Base-by-base conservation (phyloP, 2,888 invertebrate genomes). In the Caenorhabditis sp. region DNA sequence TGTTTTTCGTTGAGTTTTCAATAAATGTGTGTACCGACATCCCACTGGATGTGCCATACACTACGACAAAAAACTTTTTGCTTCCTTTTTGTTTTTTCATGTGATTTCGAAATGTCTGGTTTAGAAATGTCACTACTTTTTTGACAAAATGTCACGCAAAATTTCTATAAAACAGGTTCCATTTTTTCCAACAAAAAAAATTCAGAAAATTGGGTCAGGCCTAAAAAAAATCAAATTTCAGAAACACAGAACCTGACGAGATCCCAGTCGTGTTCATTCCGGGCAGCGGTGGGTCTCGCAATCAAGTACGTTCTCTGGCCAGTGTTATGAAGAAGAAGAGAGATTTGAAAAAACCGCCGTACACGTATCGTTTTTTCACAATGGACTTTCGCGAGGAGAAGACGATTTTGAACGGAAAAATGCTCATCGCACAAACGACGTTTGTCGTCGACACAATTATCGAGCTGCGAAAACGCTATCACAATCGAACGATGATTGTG, bases 181-280 rank as follows among this genome's bases (percentile, higher is more conserved):
- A n/a, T n/a, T n/a, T n/a, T n/a, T n/a, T n/a, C n/a, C n/a, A n/a
- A n/a, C n/a, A n/a, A n/a, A n/a, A n/a, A n/a, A n/a, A n/a, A n/a
- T n/a, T n/a, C n/a, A 31, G 31, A 31, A 10, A 31, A 10, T 10
- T 6, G 10, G 31, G 43, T 43, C 17, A 43, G 43, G 14, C 2
- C 14, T 43, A 43, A 19, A 53, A 21, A 50, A 50, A 50, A 50
- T 21, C 21, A 53, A n/a, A 24, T 21, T 60, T 43, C 26, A 60
- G 60, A 5, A 14, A n/a, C 3, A 54, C 64, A 14, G 65, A 62
- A 14, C 26, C 68, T 1, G 50, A 57, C 10, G 61, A 97, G 0
- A 93, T 95, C 58, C 97, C 97, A 6, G 94, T 97, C 0, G 90
- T 97, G 59, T 97, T 95, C 89, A 91, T 97, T 68, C 97, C 96